Evolutionary conservation across 2,797 vertebrate genomes (phyloP), one percentile per base, ranked within the genome.

Genomic region (Ataeniobius toweri): DNA sequence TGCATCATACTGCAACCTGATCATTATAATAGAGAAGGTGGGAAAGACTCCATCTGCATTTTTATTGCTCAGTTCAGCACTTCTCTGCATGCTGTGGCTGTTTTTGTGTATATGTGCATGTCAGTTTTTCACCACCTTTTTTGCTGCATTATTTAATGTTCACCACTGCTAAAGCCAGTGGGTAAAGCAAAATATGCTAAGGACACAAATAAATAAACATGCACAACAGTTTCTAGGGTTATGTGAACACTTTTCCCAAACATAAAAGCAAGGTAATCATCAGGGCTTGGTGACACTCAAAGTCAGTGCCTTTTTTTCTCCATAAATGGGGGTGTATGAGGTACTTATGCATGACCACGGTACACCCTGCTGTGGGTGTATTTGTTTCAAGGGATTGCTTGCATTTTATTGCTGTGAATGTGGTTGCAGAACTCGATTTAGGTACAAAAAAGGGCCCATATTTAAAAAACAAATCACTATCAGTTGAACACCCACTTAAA

Each of bases 61-160:
- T 89, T 91, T 93, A 91, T 89, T 92, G 91, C 92, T 85, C 79
- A 70, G 77, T 91, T 94, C 91, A 94, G 93, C 93, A 93, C 69
- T 90, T 90, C 81, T 84, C 82, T 71, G 58, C 82, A 81, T 85
- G 83, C 82, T 85, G 80, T 80, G 72, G 50, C 72, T 81, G 46
- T 46, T 46, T 71, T 71, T 26, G 20, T 79, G 76, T 69, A n/a
- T 46, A 10, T 1, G 73, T 68, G 55, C 61, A 51, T 76, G 75
- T 75, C 68, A 36, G 59, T 59, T 44, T 85, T 50, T 69, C 28
- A 83, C 71, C 67, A 78, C 70, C 88, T 85, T 83, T 79, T 87
- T 82, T 78, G 74, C 80, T 55, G 39, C 65, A 88, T 89, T 75
- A 81, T 91, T 91, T 81, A 86, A 80, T 79, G 77, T 80, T 82